Evolutionary conservation across 1,140 invertebrate genomes (phyloP), one percentile per base, ranked within the genome.

Genomic region (Sinella curviseta): DNA sequence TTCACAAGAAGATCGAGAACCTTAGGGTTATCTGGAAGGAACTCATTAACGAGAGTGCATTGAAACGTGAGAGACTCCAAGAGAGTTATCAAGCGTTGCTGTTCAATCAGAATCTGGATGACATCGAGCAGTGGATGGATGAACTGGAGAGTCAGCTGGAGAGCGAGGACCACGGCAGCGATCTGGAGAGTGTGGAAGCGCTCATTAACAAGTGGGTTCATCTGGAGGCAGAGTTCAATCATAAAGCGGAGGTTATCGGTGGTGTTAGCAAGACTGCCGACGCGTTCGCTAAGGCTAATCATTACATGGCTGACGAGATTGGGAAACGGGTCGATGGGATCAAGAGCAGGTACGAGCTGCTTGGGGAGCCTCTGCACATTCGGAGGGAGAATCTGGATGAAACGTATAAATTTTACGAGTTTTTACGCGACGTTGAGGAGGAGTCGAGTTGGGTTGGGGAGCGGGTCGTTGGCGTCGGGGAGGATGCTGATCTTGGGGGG

Each of bases 311-410:
- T 16, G 92, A 95, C 0, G 94, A 96, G 84, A 94, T 97, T 77
- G 89, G 93, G 79, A 91, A 92, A 0, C 65, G 82, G 30, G 83
- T 83, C 1, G 77, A 80, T 0, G 70, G 54, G n/a, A 78, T 84
- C 65, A 35, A 70, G 8, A 76, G 76, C 78, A 91, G 92, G 60
- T 97, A 95, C 88, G 90, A 94, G 34, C 92, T 92, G 65, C 87
- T 98, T 0, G 93, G 95, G 86, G 94, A 96, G 83, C 96, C 96
- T 1, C 92, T 97, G 84, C 94, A 96, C 85, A 95, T 95, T 79
- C 89, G 95, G 0, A 89, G 94, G 54, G 95, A 97, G 81, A 95
- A 97, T 85, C 87, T 98, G 4, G 94, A 96, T 85, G 95, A 97
- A 84, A 94, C 95, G 0, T 89, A 93, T 20, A 88, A 94, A 24